These are phyloP conservation scores for Brachypterus glaber DNA, from an alignment of 2,888 invertebrate species.

Conservation along the genomic window DNA sequence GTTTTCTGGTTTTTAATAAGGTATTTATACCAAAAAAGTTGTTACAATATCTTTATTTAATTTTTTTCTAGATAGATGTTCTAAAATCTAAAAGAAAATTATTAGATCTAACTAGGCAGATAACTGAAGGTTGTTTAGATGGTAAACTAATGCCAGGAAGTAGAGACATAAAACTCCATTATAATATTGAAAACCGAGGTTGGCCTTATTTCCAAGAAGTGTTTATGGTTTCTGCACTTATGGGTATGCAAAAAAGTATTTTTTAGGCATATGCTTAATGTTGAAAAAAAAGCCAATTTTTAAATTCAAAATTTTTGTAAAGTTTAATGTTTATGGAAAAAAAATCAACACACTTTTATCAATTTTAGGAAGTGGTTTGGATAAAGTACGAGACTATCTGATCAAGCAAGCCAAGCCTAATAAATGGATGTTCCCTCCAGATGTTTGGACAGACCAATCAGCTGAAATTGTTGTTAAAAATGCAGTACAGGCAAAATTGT, in stretches of 20 bases:
- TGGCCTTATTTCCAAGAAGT: conserved; percentile 79
- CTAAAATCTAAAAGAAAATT: conserved; percentile 62
- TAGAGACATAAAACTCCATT: no score
- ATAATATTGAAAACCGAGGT: conserved; percentile 37
- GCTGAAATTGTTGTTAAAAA: conserved; percentile 60
- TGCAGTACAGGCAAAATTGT: conserved; percentile 70
- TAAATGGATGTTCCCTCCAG: conserved; percentile 57
- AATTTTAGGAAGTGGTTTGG: conserved; percentile 34
- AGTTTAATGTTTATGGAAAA: neutral
- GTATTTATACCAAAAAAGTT: conserved; percentile 38
- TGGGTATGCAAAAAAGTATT: conserved; percentile 45
- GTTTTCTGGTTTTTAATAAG: conserved; percentile 85
- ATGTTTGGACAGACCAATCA: conserved; percentile 64
- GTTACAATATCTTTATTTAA: neutral
- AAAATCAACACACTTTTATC: conserved; percentile 3
- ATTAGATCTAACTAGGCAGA: conserved; percentile 56
- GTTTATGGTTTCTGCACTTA: conserved; percentile 84
- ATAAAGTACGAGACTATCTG: conserved; percentile 50
- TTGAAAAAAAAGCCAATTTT: no score
- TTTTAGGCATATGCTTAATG: no score
- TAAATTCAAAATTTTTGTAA: conserved; percentile 1
- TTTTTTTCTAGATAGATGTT: conserved; percentile 52
- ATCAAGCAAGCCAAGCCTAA: conserved; percentile 53
- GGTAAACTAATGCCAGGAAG: conserved; percentile 30
- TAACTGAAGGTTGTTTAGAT: conserved; percentile 50